Base-by-base conservation (phyloP, 2,113 vertebrate genomes). In the Dryoscopus gambensis region DNA sequence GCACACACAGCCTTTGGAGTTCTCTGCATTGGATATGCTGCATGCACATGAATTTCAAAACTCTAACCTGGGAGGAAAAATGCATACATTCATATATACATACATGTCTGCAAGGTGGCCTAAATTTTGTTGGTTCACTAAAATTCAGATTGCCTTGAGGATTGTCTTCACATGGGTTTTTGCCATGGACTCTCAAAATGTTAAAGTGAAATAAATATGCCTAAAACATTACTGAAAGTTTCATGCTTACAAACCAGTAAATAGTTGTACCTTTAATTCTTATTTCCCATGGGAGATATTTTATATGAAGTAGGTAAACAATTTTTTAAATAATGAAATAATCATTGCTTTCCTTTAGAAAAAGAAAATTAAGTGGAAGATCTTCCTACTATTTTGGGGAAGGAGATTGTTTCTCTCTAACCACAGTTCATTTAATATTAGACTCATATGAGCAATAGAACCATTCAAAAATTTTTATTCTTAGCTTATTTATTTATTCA, bases 71-170 rank as follows among this genome's bases (percentile, higher is more conserved):
- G 13, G 21, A 89, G 46, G 40, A 64, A 60, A 50, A 77, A 23
- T 46, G 7, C 3, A 12, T 40, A 1, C 2, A 0, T 24, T 4
- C 7, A 5, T 24, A 13, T 11, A 9, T 42, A 10, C 10, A 9
- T 25, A 31, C 4, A 3, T 49, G n/a, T 49, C 52, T 15, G 7
- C 27, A 84, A 62, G 16, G 33, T 17, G 14, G 22, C n/a, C 21
- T 57, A 6, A 33, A n/a, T 82, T 74, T n/a, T 52, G 2, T 20
- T 42, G 18, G 6, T 35, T 52, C 47, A 31, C 31, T 88, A 30
- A 55, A 70, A 83, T 59, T 89, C 17, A 33, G 13, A 15, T 40
- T 64, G 15, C 25, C 11, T 50, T 67, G n/a, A 74, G 19, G 30
- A 24, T 23, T 46, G 30, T 44, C 15, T 59, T 83, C 14, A 22